phyloP scores from a whole-genome alignment of 2,113 vertebrate genomes.

The Albula glossodonta region DNA sequence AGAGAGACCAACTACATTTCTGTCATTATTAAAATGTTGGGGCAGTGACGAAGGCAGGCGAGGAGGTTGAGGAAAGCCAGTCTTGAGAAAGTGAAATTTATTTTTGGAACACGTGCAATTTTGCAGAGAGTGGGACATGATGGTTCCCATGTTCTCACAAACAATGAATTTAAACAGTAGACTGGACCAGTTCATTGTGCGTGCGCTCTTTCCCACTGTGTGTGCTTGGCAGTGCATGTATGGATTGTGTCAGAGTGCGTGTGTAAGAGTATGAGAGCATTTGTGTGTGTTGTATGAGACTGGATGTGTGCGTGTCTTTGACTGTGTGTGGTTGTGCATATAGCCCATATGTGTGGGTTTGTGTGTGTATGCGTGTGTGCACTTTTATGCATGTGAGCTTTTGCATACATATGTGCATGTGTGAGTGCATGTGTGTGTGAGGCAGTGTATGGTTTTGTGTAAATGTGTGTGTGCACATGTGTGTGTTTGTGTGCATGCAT shows the following conservation, averaged over 20 bases:
- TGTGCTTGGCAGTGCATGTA: no score
- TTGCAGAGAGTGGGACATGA: not conserved
- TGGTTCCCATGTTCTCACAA: not conserved
- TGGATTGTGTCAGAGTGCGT: no score
- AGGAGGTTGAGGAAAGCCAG: constrained; percentile 38
- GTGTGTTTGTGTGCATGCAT: not conserved
- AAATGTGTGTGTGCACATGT: not conserved
- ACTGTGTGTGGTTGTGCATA: not conserved
- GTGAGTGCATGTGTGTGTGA: not conserved
- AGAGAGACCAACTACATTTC: constrained; percentile 5
- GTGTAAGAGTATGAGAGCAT: no score
- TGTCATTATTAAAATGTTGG: constrained; percentile 9
- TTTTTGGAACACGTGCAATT: constrained; percentile 19
- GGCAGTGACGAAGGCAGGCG: constrained; percentile 18
- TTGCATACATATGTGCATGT: not conserved
- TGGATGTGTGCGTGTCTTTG: no score
- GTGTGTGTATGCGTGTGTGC: not conserved
- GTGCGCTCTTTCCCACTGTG: not conserved
- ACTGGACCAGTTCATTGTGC: not conserved
- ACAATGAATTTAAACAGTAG: not conserved
- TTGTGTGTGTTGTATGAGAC: no score
- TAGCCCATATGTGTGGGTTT: not conserved
- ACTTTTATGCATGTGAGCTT: not conserved
- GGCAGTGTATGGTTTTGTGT: no score
- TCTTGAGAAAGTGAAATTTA: constrained; percentile 30